A percentile compares a stretch with the other conserved stretches of the same genome.
Evolutionary conservation across 2,888 invertebrate species (phyloP).

Genomic region (Priapulus caudatus): DNA sequence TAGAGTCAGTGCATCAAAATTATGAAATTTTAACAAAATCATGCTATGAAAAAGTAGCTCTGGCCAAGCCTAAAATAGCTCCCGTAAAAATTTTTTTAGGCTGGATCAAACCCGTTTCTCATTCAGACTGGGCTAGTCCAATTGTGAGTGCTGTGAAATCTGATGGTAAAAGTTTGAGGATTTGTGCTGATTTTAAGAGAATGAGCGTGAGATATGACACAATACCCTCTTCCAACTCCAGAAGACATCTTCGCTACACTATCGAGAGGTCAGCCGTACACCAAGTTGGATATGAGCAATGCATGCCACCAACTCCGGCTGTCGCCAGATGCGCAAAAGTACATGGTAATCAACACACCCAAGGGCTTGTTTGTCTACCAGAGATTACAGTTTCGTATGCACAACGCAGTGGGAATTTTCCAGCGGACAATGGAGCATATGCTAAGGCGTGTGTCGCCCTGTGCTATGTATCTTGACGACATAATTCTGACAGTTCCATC

Average conservation of each 20-base stretch:
- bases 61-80: no score
- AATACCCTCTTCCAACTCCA: conserved; percentile 17
- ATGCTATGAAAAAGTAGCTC: no score
- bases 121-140: conserved; percentile 23
- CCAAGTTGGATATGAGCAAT: conserved; percentile 23
- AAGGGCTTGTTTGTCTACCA: conserved; percentile 23
- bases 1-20: no score
- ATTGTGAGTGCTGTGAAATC: conserved; percentile 23
- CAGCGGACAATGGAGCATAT: conserved; percentile 23
- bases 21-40: no score
- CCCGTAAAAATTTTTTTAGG: no score
- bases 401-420: conserved; percentile 22
- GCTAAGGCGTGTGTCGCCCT: conserved; percentile 16
- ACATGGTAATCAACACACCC: conserved; percentile 21
- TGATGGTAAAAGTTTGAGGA: conserved; percentile 18
- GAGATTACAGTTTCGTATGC: conserved; percentile 22
- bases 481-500: no score
- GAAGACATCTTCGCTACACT: conserved; percentile 17
- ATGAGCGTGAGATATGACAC: conserved; percentile 13
- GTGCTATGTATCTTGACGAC: conserved; percentile 18
- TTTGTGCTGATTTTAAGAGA: conserved; percentile 25
- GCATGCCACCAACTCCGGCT: conserved; percentile 22
- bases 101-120: conserved; percentile 8
- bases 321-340: conserved; percentile 16
- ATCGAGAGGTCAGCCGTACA: conserved; percentile 17